phyloP scores from a whole-genome alignment of 2,797 vertebrate genomes.

The Phoxinus dragarum region DNA sequence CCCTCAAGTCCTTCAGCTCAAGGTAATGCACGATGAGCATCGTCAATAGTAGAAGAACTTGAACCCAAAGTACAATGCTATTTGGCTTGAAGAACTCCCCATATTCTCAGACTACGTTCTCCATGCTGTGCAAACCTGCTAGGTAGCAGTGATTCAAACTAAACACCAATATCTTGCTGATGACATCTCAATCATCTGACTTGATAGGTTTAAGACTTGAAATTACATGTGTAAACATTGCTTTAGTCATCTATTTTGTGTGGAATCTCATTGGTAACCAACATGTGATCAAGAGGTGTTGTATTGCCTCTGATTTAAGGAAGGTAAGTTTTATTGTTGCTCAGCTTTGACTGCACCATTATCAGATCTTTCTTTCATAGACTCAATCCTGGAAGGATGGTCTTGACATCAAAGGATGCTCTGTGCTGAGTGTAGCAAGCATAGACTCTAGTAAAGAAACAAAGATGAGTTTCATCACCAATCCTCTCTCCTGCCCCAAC shows the following conservation, averaged over 20 bases:
- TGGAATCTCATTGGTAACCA: neutral
- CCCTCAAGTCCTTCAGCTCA: slow-evolving; percentile 44
- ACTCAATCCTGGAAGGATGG: slow-evolving; percentile 26
- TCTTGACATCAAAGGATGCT: slow-evolving; percentile 45
- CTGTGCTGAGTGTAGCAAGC: slow-evolving; percentile 27
- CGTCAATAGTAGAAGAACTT: slow-evolving; percentile 69
- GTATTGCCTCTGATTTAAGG: slow-evolving; percentile 22
- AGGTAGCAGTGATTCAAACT: neutral
- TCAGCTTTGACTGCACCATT: slow-evolving; percentile 19
- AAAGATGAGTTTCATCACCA: slow-evolving; percentile 48
- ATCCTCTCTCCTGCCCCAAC: slow-evolving; percentile 42
- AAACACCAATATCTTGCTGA: neutral
- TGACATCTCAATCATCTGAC: neutral
- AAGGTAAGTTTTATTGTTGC: slow-evolving; percentile 24
- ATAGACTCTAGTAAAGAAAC: slow-evolving; percentile 39
- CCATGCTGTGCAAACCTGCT: neutral
- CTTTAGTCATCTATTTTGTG: neutral
- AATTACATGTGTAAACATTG: neutral
- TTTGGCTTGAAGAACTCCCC: neutral
- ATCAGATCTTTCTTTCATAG: slow-evolving; percentile 37
- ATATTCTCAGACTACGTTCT: neutral
- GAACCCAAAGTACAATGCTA: slow-evolving; percentile 58
- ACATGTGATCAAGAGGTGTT: slow-evolving; percentile 21
- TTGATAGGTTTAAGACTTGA: neutral
- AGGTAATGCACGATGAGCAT: slow-evolving; percentile 30